Percentiles rank a stretch among this genome's conserved stretches.
These are phyloP conservation scores for Prionace glauca DNA, from an alignment of 2,797 vertebrate species.

Conservation along the genomic window DNA sequence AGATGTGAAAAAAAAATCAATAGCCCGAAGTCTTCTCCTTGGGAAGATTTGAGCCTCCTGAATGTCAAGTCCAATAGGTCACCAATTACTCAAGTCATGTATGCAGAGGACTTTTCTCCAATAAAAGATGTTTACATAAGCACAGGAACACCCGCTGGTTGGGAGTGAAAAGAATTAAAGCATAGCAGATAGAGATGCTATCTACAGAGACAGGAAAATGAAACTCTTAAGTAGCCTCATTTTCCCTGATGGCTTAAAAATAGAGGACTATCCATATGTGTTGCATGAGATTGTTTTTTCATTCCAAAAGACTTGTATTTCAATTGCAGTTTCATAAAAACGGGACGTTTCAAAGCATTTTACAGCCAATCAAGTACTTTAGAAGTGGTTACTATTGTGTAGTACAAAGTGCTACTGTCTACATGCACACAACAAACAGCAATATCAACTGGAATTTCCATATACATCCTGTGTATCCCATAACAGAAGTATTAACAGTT, in stretches of 20 bases:
- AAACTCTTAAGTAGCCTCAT: background rate
- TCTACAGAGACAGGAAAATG: background rate
- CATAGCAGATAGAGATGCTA: background rate
- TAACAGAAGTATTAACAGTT: background rate
- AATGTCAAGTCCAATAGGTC: background rate
- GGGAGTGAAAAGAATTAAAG: background rate
- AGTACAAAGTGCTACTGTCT: background rate
- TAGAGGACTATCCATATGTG: background rate
- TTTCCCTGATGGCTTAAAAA: background rate
- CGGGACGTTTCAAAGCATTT: background rate
- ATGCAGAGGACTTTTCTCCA: background rate
- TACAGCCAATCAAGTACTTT: background rate
- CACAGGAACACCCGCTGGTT: background rate
- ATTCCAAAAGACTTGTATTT: background rate
- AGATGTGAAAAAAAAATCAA: background rate
- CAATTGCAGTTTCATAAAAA: background rate
- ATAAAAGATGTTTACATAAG: background rate
- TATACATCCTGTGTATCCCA: background rate
- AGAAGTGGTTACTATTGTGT: background rate
- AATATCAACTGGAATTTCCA: background rate
- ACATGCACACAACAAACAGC: background rate
- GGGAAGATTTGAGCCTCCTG: background rate
- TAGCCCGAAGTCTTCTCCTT: background rate
- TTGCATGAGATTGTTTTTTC: background rate
- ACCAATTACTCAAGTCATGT: background rate